Percentiles rank a stretch among this genome's conserved stretches.
These are phyloP conservation scores for Melanotaenia duboulayi DNA, from an alignment of 2,113 vertebrate genomes.

Conservation along the genomic window DNA sequence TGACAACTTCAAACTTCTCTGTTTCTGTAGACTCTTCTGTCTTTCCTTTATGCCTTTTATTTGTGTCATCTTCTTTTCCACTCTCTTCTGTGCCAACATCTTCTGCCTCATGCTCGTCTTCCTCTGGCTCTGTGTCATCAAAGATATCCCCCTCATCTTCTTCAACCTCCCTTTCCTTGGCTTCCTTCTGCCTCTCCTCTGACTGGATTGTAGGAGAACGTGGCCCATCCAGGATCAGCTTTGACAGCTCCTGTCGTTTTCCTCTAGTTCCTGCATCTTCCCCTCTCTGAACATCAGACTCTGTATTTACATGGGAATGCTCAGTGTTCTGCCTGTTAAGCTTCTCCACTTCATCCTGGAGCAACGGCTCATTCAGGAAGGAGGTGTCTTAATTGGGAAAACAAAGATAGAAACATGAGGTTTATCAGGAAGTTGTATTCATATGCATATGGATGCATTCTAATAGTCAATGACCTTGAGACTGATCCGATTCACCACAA, in stretches of 20 bases:
- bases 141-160: conserved; percentile 26
- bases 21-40: conserved; percentile 19
- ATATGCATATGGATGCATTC: too few species aligned
- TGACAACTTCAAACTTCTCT: background rate
- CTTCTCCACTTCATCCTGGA: conserved; percentile 83
- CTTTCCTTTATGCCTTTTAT: conserved; percentile 25
- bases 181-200: conserved; percentile 30
- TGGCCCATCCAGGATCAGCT: conserved; percentile 57
- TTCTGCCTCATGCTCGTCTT: conserved; percentile 30
- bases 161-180: conserved; percentile 17
- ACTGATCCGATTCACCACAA: too few species aligned
- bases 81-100: conserved; percentile 16
- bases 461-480: too few species aligned
- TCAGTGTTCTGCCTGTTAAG: conserved; percentile 88
- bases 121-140: conserved; percentile 37
- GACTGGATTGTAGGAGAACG: background rate
- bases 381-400: conserved; percentile 73
- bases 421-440: background rate
- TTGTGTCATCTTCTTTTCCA: conserved; percentile 36
- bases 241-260: conserved; percentile 13
- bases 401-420: background rate
- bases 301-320: conserved; percentile 69
- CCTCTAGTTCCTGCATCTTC: conserved; percentile 29
- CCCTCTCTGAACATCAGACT: conserved; percentile 20
- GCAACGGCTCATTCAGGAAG: conserved; percentile 70